Percentiles rank a stretch among this genome's conserved stretches.
Conservation (phyloP, 2,888 invertebrate genomes). For the Pseudococcus viburni region DNA sequence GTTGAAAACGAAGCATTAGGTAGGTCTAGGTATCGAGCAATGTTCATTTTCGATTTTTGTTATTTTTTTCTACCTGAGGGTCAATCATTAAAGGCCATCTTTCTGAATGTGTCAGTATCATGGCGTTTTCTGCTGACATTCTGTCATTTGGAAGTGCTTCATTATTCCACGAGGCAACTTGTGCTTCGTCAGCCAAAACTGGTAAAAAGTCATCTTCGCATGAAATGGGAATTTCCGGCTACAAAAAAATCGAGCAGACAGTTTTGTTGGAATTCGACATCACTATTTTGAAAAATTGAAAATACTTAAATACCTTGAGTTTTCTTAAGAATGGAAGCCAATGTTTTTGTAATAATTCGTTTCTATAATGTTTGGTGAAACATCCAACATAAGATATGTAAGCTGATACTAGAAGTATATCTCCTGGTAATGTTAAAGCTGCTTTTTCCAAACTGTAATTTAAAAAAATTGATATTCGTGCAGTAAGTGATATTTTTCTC, state of each 20-base stretch:
- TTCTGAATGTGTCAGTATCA: constrained; percentile 89
- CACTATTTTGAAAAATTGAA: background rate
- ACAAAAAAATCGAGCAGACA: constrained; percentile 67
- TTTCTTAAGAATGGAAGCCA: constrained; percentile 87
- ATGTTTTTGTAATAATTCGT: constrained; percentile 82
- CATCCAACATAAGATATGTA: constrained; percentile 97
- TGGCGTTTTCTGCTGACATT: constrained; percentile 96
- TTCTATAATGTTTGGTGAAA: constrained; percentile 87
- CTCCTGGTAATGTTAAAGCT: constrained; percentile 87
- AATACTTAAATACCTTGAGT: constrained; percentile 72
- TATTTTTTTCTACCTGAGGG: constrained; percentile 78
- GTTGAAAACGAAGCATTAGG: constrained; percentile 19
- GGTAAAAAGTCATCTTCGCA: constrained; percentile 84
- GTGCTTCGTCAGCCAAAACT: constrained; percentile 93
- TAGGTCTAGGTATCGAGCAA: too few relatives aligned
- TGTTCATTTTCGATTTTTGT: background rate
- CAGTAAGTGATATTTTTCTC: background rate
- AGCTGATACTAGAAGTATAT: constrained; percentile 89
- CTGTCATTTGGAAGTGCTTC: constrained; percentile 91
- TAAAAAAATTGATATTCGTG: background rate
- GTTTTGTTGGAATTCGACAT: background rate
- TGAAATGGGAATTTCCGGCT: constrained; percentile 85
- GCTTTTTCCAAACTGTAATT: constrained; percentile 78
- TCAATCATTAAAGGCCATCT: constrained; percentile 97
- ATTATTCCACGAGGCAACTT: constrained; percentile 94